Conservation (phyloP, 2,888 invertebrate genomes). For the Lamellibrachia satsuma region DNA sequence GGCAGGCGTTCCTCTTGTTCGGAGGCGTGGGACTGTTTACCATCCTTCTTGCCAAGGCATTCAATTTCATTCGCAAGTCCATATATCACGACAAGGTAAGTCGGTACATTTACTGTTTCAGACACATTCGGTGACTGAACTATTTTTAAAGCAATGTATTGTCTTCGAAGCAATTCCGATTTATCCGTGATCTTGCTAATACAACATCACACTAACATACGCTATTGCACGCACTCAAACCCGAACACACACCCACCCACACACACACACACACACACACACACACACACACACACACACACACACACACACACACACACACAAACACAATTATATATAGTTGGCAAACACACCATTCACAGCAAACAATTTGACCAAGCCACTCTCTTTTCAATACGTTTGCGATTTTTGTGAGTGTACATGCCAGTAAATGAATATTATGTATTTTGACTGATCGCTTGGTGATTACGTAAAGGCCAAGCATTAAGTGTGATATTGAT, state of each 20-base stretch:
- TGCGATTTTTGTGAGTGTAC: too few relatives aligned
- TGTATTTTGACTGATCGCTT: too few relatives aligned
- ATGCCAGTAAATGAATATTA: too few relatives aligned
- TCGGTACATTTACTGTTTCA: background rate
- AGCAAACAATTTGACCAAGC: too few relatives aligned
- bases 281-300: too few relatives aligned
- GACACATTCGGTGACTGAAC: background rate
- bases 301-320: background rate
- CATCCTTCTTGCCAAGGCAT: background rate
- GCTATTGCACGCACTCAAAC: background rate
- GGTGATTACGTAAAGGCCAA: too few relatives aligned
- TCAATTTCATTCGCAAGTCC: slow-evolving; percentile 17
- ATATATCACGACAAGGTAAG: background rate
- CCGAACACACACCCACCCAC: background rate
- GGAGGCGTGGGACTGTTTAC: background rate
- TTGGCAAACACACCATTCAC: too few relatives aligned
- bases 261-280: background rate
- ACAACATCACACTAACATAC: background rate
- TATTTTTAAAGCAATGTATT: too few relatives aligned
- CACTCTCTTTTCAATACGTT: too few relatives aligned
- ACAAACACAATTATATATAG: background rate
- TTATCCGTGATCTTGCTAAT: too few relatives aligned
- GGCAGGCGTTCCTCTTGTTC: background rate
- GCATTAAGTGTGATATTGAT: too few relatives aligned
- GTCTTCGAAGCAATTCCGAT: too few relatives aligned